Conservation (phyloP, 2,888 invertebrate genomes). For the Cynaeus angustus region DNA sequence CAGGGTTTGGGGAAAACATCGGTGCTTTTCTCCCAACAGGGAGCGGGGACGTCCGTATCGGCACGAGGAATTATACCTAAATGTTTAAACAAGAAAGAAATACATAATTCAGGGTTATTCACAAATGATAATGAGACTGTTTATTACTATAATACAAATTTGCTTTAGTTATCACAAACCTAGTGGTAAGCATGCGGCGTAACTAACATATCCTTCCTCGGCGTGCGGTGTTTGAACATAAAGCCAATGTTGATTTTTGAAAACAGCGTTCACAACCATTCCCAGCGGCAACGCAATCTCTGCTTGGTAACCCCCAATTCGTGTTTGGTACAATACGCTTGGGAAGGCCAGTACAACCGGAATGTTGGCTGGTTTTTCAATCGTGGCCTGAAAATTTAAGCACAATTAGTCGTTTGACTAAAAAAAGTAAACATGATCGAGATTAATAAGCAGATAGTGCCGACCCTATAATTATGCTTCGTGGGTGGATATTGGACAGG, state of each 20-base stretch:
- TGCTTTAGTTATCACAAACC: no score
- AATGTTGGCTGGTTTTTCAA: constrained; percentile 88
- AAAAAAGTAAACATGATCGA: constrained; percentile 39
- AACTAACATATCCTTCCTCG: constrained; percentile 87
- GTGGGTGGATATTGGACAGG: constrained; percentile 51
- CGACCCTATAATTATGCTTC: constrained; percentile 50
- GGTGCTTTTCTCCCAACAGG: constrained; percentile 88
- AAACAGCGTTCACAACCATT: constrained; percentile 90
- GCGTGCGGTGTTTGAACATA: constrained; percentile 91
- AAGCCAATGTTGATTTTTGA: constrained; percentile 89
- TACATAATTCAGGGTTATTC: no score
- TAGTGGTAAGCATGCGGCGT: constrained; percentile 84
- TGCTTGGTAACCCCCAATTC: constrained; percentile 79
- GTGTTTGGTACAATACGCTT: constrained; percentile 83
- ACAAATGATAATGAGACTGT: no score
- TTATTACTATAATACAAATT: no score
- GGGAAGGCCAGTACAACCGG: constrained; percentile 87
- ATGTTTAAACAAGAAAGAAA: constrained; percentile 38
- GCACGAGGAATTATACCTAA: constrained; percentile 69
- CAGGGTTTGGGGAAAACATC: constrained; percentile 88
- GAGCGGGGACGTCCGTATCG: constrained; percentile 76
- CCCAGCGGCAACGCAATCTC: constrained; percentile 84
- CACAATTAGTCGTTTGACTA: constrained; percentile 17
- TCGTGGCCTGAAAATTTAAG: constrained; percentile 77
- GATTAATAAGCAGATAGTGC: constrained; percentile 49